These are phyloP conservation scores for Antrozous pallidus DNA, from an alignment of 2,797 vertebrate species.

Conservation along the genomic window DNA sequence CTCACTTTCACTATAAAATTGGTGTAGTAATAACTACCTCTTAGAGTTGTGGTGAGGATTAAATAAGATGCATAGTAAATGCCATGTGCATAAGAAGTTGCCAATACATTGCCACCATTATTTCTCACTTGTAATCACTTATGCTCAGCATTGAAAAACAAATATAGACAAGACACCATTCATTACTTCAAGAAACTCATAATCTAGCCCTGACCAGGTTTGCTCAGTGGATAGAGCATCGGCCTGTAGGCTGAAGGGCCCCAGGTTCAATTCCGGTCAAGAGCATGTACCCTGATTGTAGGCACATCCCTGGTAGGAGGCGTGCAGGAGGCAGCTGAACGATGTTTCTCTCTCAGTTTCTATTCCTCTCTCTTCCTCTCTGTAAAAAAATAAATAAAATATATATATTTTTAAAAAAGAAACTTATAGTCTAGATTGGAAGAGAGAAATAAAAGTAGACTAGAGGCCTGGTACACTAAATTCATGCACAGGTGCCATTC, in stretches of 20 bases:
- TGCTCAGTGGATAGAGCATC: no score
- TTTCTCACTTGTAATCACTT: background rate
- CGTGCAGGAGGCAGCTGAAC: no score
- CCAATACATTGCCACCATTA: background rate
- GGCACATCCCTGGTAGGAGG: no score
- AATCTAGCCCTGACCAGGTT: background rate
- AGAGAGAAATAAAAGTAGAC: no score
- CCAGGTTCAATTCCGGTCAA: no score
- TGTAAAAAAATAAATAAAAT: no score
- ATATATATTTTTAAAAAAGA: background rate
- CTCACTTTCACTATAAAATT: background rate
- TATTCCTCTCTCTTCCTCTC: no score
- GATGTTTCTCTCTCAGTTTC: no score
- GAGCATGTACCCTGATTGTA: no score
- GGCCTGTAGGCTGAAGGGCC: no score
- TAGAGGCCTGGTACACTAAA: no score
- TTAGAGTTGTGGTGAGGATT: background rate
- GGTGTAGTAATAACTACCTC: background rate
- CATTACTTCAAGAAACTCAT: background rate
- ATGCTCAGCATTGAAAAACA: background rate
- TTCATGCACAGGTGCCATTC: accelerated
- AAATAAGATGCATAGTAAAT: background rate
- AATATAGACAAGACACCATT: background rate
- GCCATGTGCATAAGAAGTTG: background rate
- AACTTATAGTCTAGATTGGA: background rate